Conservation (phyloP, 1,140 invertebrate species). For the Panulirus ornatus region DNA sequence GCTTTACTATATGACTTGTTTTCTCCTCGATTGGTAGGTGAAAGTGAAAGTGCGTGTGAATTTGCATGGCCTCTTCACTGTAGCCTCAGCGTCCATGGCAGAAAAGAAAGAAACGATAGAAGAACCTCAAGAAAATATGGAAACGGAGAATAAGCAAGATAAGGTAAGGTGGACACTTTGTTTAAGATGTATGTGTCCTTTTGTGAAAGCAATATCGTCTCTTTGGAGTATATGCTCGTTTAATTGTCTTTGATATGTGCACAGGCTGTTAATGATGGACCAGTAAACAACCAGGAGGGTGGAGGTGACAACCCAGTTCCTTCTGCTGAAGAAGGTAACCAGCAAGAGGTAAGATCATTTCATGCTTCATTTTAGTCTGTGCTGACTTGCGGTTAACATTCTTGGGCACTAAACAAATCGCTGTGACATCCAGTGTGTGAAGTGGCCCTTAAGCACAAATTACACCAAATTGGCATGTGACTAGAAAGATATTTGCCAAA, state of each 20-base stretch:
- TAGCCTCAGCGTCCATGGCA: conserved; percentile 90
- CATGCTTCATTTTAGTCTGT: too few relatives aligned
- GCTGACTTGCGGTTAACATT: too few relatives aligned
- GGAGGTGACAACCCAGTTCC: not conserved
- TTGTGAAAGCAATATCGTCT: too few relatives aligned
- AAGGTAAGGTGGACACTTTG: conserved; percentile 19
- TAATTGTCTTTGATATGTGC: not conserved
- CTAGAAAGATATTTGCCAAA: too few relatives aligned
- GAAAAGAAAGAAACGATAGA: conserved; percentile 84
- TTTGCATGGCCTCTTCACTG: conserved; percentile 92
- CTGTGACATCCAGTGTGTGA: too few relatives aligned
- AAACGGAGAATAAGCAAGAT: conserved; percentile 79
- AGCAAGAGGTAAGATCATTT: conserved; percentile 29
- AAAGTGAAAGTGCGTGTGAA: conserved; percentile 97
- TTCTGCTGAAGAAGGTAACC: conserved; percentile 22
- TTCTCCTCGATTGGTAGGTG: conserved; percentile 79
- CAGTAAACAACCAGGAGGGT: conserved; percentile 23
- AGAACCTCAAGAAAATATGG: conserved; percentile 79
- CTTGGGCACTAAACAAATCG: too few relatives aligned
- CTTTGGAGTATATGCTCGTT: too few relatives aligned
- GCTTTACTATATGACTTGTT: too few relatives aligned
- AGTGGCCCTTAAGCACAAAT: too few relatives aligned
- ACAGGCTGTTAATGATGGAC: conserved; percentile 16
- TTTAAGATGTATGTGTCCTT: not conserved
- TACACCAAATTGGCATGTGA: too few relatives aligned